A percentile compares a stretch with the other conserved stretches of the same genome.
phyloP scores from a whole-genome alignment of 2,888 invertebrate genomes.

The Pandemis corylana region DNA sequence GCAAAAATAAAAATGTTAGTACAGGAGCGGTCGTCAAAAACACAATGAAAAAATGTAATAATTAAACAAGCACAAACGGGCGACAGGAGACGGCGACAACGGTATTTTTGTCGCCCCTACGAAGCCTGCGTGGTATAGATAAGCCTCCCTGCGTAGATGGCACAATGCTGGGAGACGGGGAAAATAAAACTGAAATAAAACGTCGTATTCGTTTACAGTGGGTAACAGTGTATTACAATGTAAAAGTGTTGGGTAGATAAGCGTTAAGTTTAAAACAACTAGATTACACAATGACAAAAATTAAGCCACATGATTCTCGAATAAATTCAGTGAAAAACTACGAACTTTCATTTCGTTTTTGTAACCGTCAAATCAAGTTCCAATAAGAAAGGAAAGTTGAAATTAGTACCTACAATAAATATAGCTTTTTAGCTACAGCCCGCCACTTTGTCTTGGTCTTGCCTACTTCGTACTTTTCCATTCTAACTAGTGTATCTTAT shows the following conservation, averaged over 20 bases:
- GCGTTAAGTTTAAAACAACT: background rate
- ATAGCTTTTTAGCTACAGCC: too few species aligned
- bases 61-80: conserved; percentile 36
- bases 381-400: too few species aligned
- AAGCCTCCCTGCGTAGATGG: conserved; percentile 54
- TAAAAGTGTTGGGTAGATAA: background rate
- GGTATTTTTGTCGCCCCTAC: conserved; percentile 76
- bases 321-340: background rate
- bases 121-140: conserved; percentile 70
- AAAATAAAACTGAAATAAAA: conserved; percentile 27
- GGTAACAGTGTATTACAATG: background rate
- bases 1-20: conserved; percentile 33
- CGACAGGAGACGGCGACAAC: conserved; percentile 59
- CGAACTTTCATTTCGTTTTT: too few species aligned
- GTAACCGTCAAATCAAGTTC: too few species aligned
- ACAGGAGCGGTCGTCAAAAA: conserved; percentile 27
- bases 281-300: background rate
- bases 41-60: conserved; percentile 35
- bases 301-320: background rate
- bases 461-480: too few species aligned
- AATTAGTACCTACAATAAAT: too few species aligned
- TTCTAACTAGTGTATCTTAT: too few species aligned
- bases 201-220: background rate
- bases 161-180: conserved; percentile 6
- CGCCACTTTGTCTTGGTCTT: too few species aligned